Base-by-base conservation (phyloP, 2,888 invertebrate species). In the Lithophane ornitopus region DNA sequence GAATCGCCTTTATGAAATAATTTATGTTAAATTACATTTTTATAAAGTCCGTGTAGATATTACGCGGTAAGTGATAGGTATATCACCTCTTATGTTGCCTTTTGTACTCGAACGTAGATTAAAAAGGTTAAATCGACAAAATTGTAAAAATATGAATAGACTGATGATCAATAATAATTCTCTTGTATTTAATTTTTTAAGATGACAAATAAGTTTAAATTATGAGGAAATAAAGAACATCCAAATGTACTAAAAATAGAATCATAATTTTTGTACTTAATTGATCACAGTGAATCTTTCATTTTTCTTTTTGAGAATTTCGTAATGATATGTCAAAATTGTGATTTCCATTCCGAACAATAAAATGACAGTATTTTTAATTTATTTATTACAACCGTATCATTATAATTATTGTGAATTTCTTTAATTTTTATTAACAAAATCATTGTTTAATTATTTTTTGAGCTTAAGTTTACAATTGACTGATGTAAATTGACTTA, bases 101-200 rank as follows among this genome's bases (percentile, higher is more conserved):
- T 88, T 89, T 94, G 93, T 90, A 93, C 95, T 89, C 87, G 88
- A 90, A 87, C 87, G 90, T 95, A 95, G 94, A 92, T 89, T 94
- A 93, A 91, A 91, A 93, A 92, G 94, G 94, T 94, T 93, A 94
- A 94, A 95, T 95, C 94, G 94, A 95, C 96, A 95, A 96, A 96
- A 96, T 95, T 95, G 94, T 94, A 95, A 95, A 95, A 94, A 95
- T 96, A 96, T 95, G 95, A 95, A 96, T 96, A 96, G 96, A 96
- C 96, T 96, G 96, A 96, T 95, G 94, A 94, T 95, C 95, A 95
- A 95, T 96, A 94, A 96, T 95, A 94, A 95, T 94, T 93, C 94
- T 94, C 94, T 94, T 94, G 94, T 96, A 95, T 95, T 95, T 96
- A 96, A 95, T 95, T 96, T 96, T 96, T 93, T 95, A 96, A 94